These are phyloP conservation scores for Pluvialis apricaria DNA, from an alignment of 2,113 vertebrate species.

Conservation along the genomic window DNA sequence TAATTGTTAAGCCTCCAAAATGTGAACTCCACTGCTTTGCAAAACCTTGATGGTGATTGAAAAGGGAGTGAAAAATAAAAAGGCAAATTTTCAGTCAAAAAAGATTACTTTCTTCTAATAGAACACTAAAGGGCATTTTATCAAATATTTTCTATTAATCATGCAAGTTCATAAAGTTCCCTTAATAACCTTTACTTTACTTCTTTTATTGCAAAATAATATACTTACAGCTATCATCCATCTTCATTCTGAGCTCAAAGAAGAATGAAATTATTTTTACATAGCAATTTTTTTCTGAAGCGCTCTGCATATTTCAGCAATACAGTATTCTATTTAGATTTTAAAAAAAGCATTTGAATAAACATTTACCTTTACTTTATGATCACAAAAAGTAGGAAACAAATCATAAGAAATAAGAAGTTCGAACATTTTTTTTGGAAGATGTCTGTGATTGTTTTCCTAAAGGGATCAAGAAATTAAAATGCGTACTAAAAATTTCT, in stretches of 20 bases:
- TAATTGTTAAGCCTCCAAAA: neutral
- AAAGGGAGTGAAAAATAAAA: neutral
- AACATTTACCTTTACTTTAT: neutral
- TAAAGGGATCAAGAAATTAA: neutral
- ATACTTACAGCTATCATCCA: neutral
- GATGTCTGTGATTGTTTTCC: neutral
- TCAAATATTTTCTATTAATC: neutral
- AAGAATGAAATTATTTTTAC: neutral
- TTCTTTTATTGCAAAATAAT: neutral
- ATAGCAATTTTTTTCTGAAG: neutral
- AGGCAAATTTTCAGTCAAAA: neutral
- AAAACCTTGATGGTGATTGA: neutral
- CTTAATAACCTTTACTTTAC: neutral
- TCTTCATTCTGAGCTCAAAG: neutral
- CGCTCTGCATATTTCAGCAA: neutral
- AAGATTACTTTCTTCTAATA: neutral
- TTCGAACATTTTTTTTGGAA: neutral
- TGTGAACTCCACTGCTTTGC: neutral
- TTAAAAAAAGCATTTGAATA: neutral
- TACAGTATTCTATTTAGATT: neutral
- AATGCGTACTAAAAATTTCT: neutral
- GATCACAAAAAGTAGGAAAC: neutral
- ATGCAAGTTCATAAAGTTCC: neutral
- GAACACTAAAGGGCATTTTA: neutral
- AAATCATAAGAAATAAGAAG: neutral